These are phyloP conservation scores for Omphaloscelis lunosa DNA, from an alignment of 2,888 invertebrate species.

Conservation along the genomic window DNA sequence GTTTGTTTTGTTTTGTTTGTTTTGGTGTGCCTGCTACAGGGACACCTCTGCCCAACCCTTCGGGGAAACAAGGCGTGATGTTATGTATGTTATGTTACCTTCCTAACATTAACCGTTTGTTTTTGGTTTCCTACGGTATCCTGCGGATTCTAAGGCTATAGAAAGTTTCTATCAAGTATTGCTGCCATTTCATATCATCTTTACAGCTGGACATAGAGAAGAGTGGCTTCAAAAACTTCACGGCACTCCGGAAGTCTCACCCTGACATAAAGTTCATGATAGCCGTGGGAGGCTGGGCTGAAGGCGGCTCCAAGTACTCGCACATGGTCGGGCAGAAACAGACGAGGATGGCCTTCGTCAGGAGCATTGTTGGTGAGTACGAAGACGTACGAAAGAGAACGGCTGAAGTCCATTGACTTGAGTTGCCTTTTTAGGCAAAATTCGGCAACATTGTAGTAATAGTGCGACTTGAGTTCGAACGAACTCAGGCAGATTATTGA, in stretches of 20 bases:
- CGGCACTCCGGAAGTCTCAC: constrained; percentile 92
- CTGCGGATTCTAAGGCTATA: too few relatives aligned
- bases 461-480: background rate
- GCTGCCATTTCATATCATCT: background rate
- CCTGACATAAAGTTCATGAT: constrained; percentile 94
- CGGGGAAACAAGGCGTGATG: too few relatives aligned
- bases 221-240: constrained; percentile 95
- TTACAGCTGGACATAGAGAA: constrained; percentile 93
- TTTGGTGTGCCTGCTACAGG: too few relatives aligned
- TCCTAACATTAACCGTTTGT: too few relatives aligned
- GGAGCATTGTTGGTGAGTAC: constrained; percentile 93
- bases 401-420: background rate
- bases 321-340: constrained; percentile 94
- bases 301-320: constrained; percentile 97
- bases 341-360: constrained; percentile 93
- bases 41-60: too few relatives aligned
- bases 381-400: background rate
- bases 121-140: too few relatives aligned
- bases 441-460: background rate
- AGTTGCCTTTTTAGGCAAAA: background rate
- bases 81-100: too few relatives aligned
- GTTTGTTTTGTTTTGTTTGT: too few relatives aligned
- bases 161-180: background rate
- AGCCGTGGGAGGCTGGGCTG: constrained; percentile 97
- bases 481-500: background rate